phyloP scores from a whole-genome alignment of 2,113 vertebrate species.

The Lamprologus ornatipinnis region DNA sequence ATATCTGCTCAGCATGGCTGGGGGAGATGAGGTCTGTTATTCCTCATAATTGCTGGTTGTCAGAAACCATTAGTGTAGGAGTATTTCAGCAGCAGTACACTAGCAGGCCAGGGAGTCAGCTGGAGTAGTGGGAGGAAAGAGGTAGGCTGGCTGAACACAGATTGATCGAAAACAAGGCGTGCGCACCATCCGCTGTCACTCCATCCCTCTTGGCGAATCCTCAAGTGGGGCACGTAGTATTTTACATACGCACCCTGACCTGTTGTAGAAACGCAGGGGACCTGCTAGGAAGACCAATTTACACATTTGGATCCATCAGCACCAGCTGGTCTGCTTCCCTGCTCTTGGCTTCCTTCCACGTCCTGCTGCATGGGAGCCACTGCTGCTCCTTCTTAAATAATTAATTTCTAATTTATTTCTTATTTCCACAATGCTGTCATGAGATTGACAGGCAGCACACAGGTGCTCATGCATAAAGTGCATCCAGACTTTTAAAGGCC shows the following conservation, averaged over 20 bases:
- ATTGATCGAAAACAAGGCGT: conserved; percentile 33
- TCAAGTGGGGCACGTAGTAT: neutral
- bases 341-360: neutral
- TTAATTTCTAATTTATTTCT: conserved; percentile 60
- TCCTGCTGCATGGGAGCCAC: neutral
- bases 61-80: conserved; percentile 61
- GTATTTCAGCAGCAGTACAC: conserved; percentile 29
- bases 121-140: conserved; percentile 26
- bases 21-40: conserved; percentile 44
- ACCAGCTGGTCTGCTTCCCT: conserved; percentile 27
- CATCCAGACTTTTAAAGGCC: conserved; percentile 17
- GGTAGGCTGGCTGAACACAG: neutral
- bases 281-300: conserved; percentile 13
- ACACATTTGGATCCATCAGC: conserved; percentile 9
- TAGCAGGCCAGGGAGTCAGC: conserved; percentile 32
- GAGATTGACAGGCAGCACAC: conserved; percentile 25
- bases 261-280: neutral
- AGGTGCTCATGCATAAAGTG: conserved; percentile 25
- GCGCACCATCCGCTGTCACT: conserved; percentile 13
- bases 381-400: conserved; percentile 43
- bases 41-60: conserved; percentile 66
- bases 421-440: conserved; percentile 18
- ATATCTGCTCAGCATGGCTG: neutral
- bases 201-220: neutral
- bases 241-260: conserved; percentile 29